phyloP scores from a whole-genome alignment of 2,888 invertebrate species.

The Iselma pallidipennis region DNA sequence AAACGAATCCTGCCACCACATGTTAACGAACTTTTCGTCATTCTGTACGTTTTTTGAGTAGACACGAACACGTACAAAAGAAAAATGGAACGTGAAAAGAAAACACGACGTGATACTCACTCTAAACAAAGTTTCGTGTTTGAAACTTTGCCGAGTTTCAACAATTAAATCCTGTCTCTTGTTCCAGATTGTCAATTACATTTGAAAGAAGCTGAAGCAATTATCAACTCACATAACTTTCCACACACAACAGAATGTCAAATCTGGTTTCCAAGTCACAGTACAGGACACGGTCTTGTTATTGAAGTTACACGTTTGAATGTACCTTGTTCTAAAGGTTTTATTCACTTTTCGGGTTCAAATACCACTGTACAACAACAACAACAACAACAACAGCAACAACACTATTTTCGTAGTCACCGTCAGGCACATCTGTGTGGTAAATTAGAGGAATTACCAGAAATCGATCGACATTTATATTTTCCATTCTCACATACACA shows the following conservation, averaged over 20 bases:
- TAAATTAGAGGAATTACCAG: slow-evolving; percentile 69
- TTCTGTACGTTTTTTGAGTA: background rate
- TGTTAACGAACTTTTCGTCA: background rate
- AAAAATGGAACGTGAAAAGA: no score
- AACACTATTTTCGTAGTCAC: slow-evolving; percentile 45
- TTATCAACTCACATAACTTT: slow-evolving; percentile 61
- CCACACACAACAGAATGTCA: slow-evolving; percentile 60
- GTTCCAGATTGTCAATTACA: slow-evolving; percentile 66
- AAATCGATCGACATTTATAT: slow-evolving; percentile 64
- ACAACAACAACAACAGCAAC: slow-evolving; percentile 39
- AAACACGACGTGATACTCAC: no score
- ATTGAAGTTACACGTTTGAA: slow-evolving; percentile 69
- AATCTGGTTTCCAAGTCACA: slow-evolving; percentile 58
- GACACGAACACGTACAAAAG: no score
- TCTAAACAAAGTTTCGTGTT: background rate
- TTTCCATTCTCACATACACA: slow-evolving; percentile 57
- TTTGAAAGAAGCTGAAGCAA: slow-evolving; percentile 57
- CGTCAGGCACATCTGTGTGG: slow-evolving; percentile 63
- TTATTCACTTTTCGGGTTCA: slow-evolving; percentile 61
- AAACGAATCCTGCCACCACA: no score
- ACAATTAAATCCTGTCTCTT: no score
- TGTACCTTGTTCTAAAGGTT: slow-evolving; percentile 67
- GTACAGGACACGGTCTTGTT: slow-evolving; percentile 61
- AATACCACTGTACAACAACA: slow-evolving; percentile 45
- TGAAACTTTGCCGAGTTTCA: no score